Evolutionary conservation across 2,113 vertebrate genomes (phyloP).

Genomic region (Barnardius zonarius): DNA sequence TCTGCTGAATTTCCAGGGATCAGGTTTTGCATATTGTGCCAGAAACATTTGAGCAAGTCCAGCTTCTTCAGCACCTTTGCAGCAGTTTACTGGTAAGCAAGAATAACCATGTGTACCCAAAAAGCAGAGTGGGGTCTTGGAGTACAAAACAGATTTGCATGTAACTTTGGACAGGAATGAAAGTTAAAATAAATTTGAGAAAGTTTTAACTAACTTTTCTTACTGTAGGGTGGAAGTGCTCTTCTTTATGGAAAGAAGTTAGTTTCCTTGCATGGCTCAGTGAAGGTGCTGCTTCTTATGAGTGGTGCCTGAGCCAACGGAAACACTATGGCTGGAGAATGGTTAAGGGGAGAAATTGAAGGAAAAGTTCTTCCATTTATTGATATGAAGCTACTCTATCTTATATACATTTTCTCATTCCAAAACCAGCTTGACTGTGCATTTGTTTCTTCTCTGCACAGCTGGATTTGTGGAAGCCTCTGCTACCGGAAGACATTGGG

Average conservation of each 20-base stretch:
- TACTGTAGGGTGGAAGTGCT: background rate
- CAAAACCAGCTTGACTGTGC: background rate
- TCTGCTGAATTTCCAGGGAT: slow-evolving; percentile 41
- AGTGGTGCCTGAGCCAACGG: background rate
- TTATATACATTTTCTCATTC: background rate
- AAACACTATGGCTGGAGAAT: background rate
- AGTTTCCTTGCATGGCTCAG: background rate
- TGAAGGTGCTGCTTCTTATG: background rate
- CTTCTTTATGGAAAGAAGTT: background rate
- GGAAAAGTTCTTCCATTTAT: background rate
- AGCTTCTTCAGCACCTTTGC: slow-evolving; percentile 46
- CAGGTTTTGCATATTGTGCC: slow-evolving; percentile 45
- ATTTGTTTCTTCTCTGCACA: slow-evolving; percentile 31
- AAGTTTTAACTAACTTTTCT: background rate
- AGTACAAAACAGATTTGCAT: background rate
- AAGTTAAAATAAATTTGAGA: background rate
- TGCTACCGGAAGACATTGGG: slow-evolving; percentile 21
- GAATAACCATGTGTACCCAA: background rate
- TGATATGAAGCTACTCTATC: background rate
- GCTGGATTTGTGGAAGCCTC: slow-evolving; percentile 42
- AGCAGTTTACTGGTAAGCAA: slow-evolving; percentile 15
- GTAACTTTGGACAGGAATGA: background rate
- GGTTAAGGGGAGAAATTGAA: background rate
- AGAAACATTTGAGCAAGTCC: slow-evolving; percentile 43
- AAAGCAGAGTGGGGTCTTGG: background rate